Conservation (phyloP, 2,888 invertebrate species). For the Caenorhabditis imperialis region DNA sequence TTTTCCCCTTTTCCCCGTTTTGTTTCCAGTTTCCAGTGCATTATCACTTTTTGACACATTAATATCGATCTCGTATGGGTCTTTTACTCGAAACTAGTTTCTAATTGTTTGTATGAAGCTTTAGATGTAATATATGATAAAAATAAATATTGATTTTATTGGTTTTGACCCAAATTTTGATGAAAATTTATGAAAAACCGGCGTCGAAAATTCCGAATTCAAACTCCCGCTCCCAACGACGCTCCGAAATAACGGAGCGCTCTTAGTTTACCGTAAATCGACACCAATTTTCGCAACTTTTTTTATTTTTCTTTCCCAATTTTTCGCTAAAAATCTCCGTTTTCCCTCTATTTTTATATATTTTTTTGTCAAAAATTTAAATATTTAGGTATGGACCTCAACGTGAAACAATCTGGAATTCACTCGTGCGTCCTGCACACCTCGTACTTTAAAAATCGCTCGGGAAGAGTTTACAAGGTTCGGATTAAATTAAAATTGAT, state of each 20-base stretch:
- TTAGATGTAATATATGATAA: no score
- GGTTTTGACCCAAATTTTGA: neutral
- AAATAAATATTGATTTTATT: neutral
- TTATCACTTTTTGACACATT: neutral
- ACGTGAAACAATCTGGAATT: conserved; percentile 70
- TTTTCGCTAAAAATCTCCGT: neutral
- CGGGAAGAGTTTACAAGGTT: conserved; percentile 60
- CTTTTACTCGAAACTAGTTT: no score
- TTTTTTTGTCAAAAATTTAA: no score
- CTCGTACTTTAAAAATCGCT: conserved; percentile 63
- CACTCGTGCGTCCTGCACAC: conserved; percentile 54
- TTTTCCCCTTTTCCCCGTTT: neutral
- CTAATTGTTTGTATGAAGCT: no score
- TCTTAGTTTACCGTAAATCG: conserved; percentile 25
- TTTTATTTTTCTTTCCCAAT: conserved; percentile 3
- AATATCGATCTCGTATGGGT: conserved; percentile 21
- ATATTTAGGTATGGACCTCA: conserved; percentile 62
- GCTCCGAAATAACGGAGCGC: conserved; percentile 13
- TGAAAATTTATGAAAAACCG: neutral
- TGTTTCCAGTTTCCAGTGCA: neutral
- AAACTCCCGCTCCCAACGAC: neutral
- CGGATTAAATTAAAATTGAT: neutral
- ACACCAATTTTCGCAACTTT: conserved; percentile 13
- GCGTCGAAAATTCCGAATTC: neutral
- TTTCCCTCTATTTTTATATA: neutral